Evolutionary conservation across 2,113 vertebrate genomes (phyloP).

Genomic region (Aplodontia rufa): DNA sequence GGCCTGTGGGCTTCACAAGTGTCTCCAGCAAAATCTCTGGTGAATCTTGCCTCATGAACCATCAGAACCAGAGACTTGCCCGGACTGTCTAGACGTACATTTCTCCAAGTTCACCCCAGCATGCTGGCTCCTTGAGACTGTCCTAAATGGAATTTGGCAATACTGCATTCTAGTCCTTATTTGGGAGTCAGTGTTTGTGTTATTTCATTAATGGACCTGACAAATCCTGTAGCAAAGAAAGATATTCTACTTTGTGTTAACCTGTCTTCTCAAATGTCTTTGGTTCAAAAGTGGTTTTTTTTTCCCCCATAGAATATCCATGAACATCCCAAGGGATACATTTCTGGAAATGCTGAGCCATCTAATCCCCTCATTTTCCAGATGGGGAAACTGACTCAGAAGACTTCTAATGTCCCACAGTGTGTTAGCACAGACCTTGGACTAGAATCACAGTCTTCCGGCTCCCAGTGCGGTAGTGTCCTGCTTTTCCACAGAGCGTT

Average conservation of each 20-base stretch:
- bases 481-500: not conserved
- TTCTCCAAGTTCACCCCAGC: not conserved
- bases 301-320: not conserved
- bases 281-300: not conserved
- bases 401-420: not conserved
- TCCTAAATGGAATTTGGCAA: not conserved
- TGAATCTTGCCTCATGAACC: not conserved
- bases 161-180: not conserved
- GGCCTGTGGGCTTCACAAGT: not conserved
- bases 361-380: not conserved
- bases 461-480: not conserved
- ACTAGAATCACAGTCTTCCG: too few species aligned
- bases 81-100: not conserved
- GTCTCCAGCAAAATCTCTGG: not conserved
- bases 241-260: not conserved
- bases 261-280: not conserved
- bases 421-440: not conserved
- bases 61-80: not conserved
- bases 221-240: not conserved
- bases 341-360: not conserved
- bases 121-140: not conserved
- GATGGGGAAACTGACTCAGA: not conserved
- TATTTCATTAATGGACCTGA: not conserved
- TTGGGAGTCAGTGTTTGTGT: not conserved
- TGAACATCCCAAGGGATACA: not conserved